Percentiles rank a stretch among this genome's conserved stretches.
Conservation (phyloP, 2,888 invertebrate species). For the Seira musarum region DNA sequence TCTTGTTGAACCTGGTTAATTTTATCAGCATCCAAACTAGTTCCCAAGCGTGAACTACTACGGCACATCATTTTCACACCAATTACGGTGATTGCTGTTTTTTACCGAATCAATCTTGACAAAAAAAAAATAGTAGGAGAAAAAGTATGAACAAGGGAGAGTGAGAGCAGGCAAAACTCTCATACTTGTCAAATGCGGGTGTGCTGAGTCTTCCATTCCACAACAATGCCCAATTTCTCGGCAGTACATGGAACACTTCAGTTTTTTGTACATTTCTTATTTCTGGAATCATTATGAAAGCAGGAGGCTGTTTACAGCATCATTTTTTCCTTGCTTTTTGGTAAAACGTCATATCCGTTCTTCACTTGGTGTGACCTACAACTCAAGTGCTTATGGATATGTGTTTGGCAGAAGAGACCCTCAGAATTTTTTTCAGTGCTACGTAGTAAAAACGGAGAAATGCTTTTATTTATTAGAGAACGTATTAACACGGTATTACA, state of each 20-base stretch:
- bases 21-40: not conserved
- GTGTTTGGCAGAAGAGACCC: not conserved
- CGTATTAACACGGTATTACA: not conserved
- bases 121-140: too few relatives aligned
- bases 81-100: slow-evolving; percentile 40
- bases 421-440: not conserved
- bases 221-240: too few relatives aligned
- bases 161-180: not conserved
- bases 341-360: too few relatives aligned
- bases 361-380: not conserved
- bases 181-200: slow-evolving; percentile 2
- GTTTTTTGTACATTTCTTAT: not conserved
- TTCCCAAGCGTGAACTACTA: not conserved
- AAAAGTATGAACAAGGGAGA: not conserved
- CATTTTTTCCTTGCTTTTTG: not conserved
- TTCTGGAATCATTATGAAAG: not conserved
- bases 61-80: slow-evolving; percentile 39
- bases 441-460: not conserved
- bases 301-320: not conserved
- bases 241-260: too few relatives aligned
- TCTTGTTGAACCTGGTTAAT: not conserved
- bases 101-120: slow-evolving; percentile 20
- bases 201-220: not conserved
- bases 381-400: not conserved
- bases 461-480: not conserved